Evolutionary conservation across 2,797 vertebrate genomes (phyloP).

Genomic region (Melanitta fusca): DNA sequence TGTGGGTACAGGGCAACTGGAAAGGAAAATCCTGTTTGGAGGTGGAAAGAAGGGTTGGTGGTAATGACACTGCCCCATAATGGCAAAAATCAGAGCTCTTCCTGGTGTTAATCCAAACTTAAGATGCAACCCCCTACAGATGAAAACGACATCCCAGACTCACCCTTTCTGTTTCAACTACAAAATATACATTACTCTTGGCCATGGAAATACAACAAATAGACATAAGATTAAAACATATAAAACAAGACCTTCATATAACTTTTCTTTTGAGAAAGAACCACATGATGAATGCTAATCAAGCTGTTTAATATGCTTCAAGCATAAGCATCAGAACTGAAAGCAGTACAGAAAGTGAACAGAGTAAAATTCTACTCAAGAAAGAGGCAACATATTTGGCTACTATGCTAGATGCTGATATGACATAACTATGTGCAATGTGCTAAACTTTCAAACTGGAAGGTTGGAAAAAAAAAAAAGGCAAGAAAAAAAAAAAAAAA

Average conservation of each 20-base stretch:
- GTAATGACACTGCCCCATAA: background rate
- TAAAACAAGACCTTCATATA: background rate
- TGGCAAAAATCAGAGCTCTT: background rate
- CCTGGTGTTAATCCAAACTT: background rate
- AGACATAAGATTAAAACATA: background rate
- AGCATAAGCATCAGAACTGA: background rate
- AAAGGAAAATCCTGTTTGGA: background rate
- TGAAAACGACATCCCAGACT: background rate
- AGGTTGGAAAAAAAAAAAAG: background rate
- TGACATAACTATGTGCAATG: background rate
- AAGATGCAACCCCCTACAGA: background rate
- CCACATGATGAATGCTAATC: background rate
- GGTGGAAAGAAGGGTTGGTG: background rate
- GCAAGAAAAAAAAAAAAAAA: background rate
- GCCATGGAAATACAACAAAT: background rate
- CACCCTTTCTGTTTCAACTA: background rate
- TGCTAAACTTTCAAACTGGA: background rate
- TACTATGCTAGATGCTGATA: background rate
- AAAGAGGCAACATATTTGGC: background rate
- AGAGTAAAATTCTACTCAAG: background rate
- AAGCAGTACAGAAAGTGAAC: background rate
- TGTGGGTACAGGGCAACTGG: background rate
- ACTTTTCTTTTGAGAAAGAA: background rate
- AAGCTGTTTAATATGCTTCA: background rate
- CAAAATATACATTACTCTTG: background rate